phyloP scores from a whole-genome alignment of 1,140 invertebrate genomes.

The Diorhabda sublineata region DNA sequence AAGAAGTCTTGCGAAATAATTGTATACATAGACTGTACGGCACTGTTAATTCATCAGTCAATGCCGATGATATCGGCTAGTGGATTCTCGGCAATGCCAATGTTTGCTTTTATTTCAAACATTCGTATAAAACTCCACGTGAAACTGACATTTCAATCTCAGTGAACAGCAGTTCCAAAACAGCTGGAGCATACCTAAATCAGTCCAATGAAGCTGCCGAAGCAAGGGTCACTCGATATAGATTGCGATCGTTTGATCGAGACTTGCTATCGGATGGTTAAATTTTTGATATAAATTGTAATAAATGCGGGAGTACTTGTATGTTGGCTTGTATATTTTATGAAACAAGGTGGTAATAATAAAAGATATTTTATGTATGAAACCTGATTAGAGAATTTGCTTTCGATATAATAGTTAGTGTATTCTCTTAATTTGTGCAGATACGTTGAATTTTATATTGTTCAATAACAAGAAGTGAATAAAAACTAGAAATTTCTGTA shows the following conservation, averaged over 20 bases:
- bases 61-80: constrained; percentile 15
- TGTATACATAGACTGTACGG: background rate
- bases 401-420: too few species aligned
- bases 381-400: too few species aligned
- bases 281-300: constrained; percentile 3
- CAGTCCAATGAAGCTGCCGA: background rate
- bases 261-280: background rate
- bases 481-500: too few species aligned
- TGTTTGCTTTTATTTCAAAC: constrained; percentile 30
- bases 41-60: constrained; percentile 16
- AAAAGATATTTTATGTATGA: too few species aligned
- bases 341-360: background rate
- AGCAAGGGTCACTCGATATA: background rate
- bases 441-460: too few species aligned
- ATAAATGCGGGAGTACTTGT: constrained; percentile 1
- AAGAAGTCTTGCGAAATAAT: too few species aligned
- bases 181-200: constrained; percentile 5
- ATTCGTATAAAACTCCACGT: constrained; percentile 30
- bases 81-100: background rate
- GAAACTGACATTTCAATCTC: constrained; percentile 31
- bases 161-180: constrained; percentile 20
- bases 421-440: too few species aligned
- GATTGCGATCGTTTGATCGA: background rate
- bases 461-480: too few species aligned
- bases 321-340: background rate